These are phyloP conservation scores for Polyommatus iphigenia DNA, from an alignment of 2,888 invertebrate species.

Conservation along the genomic window DNA sequence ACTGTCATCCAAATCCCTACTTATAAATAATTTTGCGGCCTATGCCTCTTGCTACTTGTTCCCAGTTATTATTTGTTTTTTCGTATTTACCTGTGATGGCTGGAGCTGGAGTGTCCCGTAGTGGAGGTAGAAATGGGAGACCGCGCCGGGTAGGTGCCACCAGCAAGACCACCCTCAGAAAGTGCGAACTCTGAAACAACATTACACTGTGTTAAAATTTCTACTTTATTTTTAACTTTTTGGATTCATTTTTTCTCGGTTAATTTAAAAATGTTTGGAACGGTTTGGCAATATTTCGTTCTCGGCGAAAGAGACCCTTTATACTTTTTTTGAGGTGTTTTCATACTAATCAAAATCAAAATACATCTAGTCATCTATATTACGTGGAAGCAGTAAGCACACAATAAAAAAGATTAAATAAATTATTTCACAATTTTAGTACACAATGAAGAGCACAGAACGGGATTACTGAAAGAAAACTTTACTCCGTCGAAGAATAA, in stretches of 20 bases:
- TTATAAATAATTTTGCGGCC: too few relatives aligned
- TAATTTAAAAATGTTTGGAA: too few relatives aligned
- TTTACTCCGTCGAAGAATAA: conserved; percentile 32
- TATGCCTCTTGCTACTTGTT: too few relatives aligned
- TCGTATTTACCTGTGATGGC: conserved; percentile 67
- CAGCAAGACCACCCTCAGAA: conserved; percentile 63
- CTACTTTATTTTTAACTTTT: too few relatives aligned
- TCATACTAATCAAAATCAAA: not conserved
- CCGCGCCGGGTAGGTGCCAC: conserved; percentile 63
- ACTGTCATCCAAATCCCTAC: too few relatives aligned
- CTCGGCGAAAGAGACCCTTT: not conserved
- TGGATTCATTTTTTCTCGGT: too few relatives aligned
- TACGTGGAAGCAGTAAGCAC: not conserved
- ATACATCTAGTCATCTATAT: too few relatives aligned
- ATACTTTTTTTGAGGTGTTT: not conserved
- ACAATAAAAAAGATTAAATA: not conserved
- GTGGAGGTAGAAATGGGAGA: conserved; percentile 75
- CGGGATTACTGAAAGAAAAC: conserved; percentile 30
- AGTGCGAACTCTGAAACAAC: conserved; percentile 71
- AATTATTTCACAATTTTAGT: conserved; percentile 4
- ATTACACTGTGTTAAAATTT: not conserved
- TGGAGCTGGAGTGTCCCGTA: conserved; percentile 74
- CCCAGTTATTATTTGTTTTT: not conserved
- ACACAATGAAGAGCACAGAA: not conserved
- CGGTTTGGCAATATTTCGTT: too few relatives aligned